Percentiles rank a stretch among this genome's conserved stretches.
phyloP scores from a whole-genome alignment of 2,797 vertebrate genomes.

The Eulemur albifrons region DNA sequence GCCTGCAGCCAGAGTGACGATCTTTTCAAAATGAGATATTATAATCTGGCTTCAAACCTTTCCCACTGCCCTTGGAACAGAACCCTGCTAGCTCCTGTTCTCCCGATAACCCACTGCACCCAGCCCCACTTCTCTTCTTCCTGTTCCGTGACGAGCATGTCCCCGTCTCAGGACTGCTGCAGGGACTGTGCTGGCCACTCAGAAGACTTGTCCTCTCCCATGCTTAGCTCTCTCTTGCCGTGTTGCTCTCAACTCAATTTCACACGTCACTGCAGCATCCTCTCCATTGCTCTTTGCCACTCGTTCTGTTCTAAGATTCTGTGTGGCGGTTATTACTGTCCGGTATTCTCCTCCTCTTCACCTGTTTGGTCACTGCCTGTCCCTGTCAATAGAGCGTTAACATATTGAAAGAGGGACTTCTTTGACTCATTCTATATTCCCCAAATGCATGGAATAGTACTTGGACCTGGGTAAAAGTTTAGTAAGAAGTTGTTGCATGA shows the following conservation, averaged over 20 bases:
- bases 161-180: fast-evolving
- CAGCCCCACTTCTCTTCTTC: not conserved
- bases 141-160: not conserved
- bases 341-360: not conserved
- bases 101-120: fast-evolving
- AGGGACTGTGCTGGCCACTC: not conserved
- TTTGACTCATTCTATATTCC: not conserved
- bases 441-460: not conserved
- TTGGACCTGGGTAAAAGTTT: not conserved
- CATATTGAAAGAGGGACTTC: not conserved
- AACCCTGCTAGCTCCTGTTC: fast-evolving
- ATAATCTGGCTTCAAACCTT: not conserved
- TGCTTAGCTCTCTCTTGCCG: not conserved
- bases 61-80: not conserved
- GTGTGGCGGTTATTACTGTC: not conserved
- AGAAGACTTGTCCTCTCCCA: not conserved
- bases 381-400: not conserved
- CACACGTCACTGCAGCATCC: fast-evolving
- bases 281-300: not conserved
- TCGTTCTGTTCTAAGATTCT: not conserved
- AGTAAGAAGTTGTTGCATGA: not conserved
- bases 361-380: not conserved
- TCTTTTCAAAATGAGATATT: not conserved
- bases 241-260: not conserved
- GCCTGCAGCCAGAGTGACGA: fast-evolving